phyloP scores from a whole-genome alignment of 2,797 vertebrate species.

The Paguma larvata region DNA sequence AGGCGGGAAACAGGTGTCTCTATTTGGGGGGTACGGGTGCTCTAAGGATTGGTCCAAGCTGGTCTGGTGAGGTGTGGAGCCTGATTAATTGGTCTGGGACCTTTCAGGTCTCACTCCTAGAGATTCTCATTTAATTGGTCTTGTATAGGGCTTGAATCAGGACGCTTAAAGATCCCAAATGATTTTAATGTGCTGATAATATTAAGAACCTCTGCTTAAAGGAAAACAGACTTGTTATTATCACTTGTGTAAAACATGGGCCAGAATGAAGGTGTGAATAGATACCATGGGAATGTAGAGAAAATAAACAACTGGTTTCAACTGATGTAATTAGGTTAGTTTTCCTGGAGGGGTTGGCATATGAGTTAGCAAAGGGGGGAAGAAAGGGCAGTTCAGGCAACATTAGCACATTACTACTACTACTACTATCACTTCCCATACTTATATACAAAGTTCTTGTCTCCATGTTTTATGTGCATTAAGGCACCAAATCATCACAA shows the following conservation, averaged over 20 bases:
- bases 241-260: neutral
- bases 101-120: neutral
- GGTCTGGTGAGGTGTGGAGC: no score
- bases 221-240: slow-evolving; percentile 4
- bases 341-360: neutral
- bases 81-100: no score
- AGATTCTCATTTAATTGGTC: neutral
- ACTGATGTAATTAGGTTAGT: neutral
- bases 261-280: neutral
- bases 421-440: neutral
- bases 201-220: slow-evolving; percentile 26
- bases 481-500: neutral
- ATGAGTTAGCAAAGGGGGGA: neutral
- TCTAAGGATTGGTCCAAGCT: no score
- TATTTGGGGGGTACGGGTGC: no score
- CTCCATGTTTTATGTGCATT: neutral
- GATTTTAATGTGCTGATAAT: slow-evolving; percentile 28
- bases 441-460: neutral
- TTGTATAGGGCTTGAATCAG: neutral
- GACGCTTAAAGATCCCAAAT: slow-evolving; percentile 12
- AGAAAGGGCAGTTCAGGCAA: neutral
- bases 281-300: neutral
- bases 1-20: no score
- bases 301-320: slow-evolving; percentile 4
- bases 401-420: neutral